phyloP scores from a whole-genome alignment of 1,140 invertebrate genomes.

The Drosophila teissieri region DNA sequence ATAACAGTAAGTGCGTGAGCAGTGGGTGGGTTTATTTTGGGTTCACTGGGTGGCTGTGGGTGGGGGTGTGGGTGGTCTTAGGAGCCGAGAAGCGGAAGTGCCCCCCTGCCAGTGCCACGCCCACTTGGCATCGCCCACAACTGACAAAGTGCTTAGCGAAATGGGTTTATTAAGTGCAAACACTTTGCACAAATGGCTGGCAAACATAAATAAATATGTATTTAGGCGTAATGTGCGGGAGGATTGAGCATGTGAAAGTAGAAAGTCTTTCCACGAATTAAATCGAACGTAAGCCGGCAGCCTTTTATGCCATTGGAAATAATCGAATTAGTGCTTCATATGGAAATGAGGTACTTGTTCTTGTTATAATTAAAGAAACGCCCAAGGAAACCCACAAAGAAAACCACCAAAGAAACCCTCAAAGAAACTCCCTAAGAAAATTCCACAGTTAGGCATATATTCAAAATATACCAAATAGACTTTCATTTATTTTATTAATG shows the following conservation, averaged over 20 bases:
- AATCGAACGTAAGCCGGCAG: neutral
- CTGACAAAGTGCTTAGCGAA: constrained; percentile 75
- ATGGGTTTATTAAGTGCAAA: constrained; percentile 83
- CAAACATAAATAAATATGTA: constrained; percentile 73
- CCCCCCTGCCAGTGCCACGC: neutral
- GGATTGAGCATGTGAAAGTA: constrained; percentile 3
- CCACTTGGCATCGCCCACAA: neutral
- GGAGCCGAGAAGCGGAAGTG: constrained; percentile 57
- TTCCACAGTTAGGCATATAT: no score
- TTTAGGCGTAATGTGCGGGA: constrained; percentile 24
- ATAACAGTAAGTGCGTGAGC: constrained; percentile 72
- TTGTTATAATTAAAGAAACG: no score
- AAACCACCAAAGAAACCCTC: no score
- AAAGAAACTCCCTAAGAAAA: no score
- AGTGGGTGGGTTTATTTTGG: neutral
- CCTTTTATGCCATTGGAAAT: no score
- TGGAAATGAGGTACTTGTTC: no score
- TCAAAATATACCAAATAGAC: neutral
- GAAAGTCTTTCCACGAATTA: constrained; percentile 1
- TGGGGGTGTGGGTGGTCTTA: constrained; percentile 24
- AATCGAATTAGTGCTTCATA: no score
- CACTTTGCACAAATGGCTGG: constrained; percentile 71
- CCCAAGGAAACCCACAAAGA: neutral
- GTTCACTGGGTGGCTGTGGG: no score
- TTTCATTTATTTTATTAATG: neutral